Base-by-base conservation (phyloP, 30 jellyfish, hydroid and myxozoan genomes). In the Clytia hemisphaerica region DNA sequence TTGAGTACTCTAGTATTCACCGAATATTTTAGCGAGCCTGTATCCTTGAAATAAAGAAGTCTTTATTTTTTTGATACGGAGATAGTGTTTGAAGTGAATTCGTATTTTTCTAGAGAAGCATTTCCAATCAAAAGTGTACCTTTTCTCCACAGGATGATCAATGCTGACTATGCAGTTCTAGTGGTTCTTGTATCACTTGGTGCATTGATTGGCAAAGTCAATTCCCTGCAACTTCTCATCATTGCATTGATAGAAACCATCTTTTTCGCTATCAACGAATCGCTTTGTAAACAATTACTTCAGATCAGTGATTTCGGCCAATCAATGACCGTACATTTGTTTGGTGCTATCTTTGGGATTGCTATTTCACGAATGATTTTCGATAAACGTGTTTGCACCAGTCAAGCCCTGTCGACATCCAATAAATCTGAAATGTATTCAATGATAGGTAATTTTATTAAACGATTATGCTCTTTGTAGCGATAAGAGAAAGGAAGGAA, bases 81-180 rank as follows among this genome's bases (percentile, higher is more conserved):
- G n/a, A n/a, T n/a, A n/a, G n/a, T n/a, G n/a, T n/a, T n/a, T n/a
- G n/a, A n/a, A n/a, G n/a, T n/a, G n/a, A n/a, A n/a, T n/a, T n/a
- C n/a, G n/a, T n/a, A n/a, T n/a, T n/a, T n/a, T n/a, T n/a, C n/a
- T n/a, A n/a, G n/a, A 7, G 53, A 40, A 40, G 53, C 66, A 51
- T 53, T 53, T 14, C 0, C 18, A 69, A 50, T 2, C 51, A 10
- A 25, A 0, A 50, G 4, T 63, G 7, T 51, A 0, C 7, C 15
- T 1, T 34, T 54, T 26, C 35, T 15, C 66, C 75, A 54, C 34
- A 84, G 95, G 53, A 69, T 84, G 84, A 49, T 84, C 12, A 66
- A 83, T 34, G 95, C 95, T 57, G 95, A 84, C 48, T 84, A 77
- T 63, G 95, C 93, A 36, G 93, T 88, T 33, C 51, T 79, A 36